Evolutionary conservation across 2,797 vertebrate genomes (phyloP), one percentile per base, ranked within the genome.

Genomic region (Ptychadena robeensis): DNA sequence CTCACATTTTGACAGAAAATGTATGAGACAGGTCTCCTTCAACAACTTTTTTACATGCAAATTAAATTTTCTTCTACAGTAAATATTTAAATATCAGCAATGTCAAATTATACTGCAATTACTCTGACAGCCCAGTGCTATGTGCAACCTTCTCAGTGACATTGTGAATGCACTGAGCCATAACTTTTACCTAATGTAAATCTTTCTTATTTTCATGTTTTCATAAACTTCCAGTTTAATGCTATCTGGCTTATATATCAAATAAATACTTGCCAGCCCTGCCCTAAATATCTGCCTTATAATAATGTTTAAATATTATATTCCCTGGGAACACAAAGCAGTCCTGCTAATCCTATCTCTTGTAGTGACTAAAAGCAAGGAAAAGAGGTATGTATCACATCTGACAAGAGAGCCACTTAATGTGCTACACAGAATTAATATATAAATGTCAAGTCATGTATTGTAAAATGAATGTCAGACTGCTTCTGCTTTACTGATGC

Each of bases 71-170:
- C 31, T 80, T 63, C 72, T 76, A 65, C 57, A 70, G 82, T 85
- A 80, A 80, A 80, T 85, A 85, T 85, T 80, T 85, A 80, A 85
- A 80, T 80, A 80, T 80, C 72, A 80, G 72, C 76, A 85, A 80
- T 76, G 72, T 80, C 65, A 76, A 80, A 85, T 80, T 85, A 74
- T 75, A 85, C 66, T 65, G 65, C 82, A 85, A 85, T 85, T 85
- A 85, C 71, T 28, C n/a, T 76, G 66, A 80, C 78, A 85, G 71
- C 78, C 67, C 34, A 44, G 76, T 80, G 35, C 65, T 70, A 75
- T 69, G 71, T 71, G 66, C 72, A 85, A 80, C 72, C 82, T 80
- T 80, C 70, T 40, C 44, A 76, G 69, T 65, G 78, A 80, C 82
- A 80, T 84, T 84, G 82, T 48, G 74, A 73, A 80, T 75, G 77